Conservation (phyloP, 2,888 invertebrate species). For the Polietes domitor region DNA sequence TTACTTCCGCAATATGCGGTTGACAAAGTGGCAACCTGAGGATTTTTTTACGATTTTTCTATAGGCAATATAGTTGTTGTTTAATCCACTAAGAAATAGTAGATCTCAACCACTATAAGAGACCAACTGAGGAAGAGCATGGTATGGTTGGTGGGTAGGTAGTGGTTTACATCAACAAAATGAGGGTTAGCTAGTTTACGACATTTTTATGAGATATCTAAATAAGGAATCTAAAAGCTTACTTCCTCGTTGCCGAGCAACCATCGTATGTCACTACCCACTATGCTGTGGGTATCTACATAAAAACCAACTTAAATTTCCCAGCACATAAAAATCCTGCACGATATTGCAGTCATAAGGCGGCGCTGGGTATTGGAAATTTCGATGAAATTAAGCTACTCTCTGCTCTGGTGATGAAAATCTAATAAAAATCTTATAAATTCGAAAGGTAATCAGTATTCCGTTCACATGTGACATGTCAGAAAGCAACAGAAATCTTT, state of each 20-base stretch:
- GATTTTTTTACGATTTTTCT: slow-evolving; percentile 63
- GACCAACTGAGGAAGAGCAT: neutral
- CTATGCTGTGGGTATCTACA: neutral
- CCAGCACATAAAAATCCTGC: neutral
- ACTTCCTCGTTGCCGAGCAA: neutral
- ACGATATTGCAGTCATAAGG: neutral
- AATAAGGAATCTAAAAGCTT: slow-evolving; percentile 50
- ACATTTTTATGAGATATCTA: slow-evolving; percentile 62
- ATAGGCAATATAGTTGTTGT: slow-evolving; percentile 59
- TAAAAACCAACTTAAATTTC: neutral
- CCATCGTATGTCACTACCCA: neutral
- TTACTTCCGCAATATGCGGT: slow-evolving; percentile 1
- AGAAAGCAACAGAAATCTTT: neutral
- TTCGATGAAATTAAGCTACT: neutral
- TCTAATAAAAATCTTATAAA: slow-evolving; percentile 9
- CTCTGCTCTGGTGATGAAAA: neutral
- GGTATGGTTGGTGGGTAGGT: neutral
- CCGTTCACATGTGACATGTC: neutral
- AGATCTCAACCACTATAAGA: neutral
- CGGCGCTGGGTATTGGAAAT: neutral
- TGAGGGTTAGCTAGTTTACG: slow-evolving; percentile 61
- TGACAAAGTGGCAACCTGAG: slow-evolving; percentile 42
- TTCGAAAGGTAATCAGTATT: slow-evolving; percentile 3
- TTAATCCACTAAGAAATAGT: slow-evolving; percentile 45
- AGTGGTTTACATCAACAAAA: neutral